Conservation (phyloP, 64 coral and sea anemone genomes). For the Trachythela sp. region DNA sequence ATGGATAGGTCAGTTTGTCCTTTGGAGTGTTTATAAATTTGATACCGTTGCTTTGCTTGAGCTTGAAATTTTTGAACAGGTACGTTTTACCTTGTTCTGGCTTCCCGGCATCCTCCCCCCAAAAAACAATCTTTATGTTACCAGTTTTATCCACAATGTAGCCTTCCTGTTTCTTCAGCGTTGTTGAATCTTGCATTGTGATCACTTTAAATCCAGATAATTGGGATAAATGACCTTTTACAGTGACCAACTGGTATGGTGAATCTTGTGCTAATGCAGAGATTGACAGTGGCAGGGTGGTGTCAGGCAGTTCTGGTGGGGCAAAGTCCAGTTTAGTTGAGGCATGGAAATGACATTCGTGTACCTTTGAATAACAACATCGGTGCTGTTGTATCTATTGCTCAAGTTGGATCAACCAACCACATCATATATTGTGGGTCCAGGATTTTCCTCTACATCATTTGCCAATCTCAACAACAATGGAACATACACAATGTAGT, state of each 20-base stretch:
- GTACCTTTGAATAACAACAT: slow-evolving; percentile 22
- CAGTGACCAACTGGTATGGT: background rate
- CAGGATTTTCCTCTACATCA: too few species aligned
- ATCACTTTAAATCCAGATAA: background rate
- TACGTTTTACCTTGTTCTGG: slow-evolving; percentile 32
- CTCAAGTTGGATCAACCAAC: too few species aligned
- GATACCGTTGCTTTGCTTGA: slow-evolving; percentile 14
- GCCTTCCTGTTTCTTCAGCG: background rate
- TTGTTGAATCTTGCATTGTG: too few species aligned
- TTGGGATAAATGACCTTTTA: slow-evolving; percentile 28
- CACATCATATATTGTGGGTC: too few species aligned
- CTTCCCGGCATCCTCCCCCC: background rate
- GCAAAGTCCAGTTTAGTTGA: too few species aligned
- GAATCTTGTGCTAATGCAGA: slow-evolving; percentile 4
- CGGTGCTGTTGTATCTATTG: too few species aligned
- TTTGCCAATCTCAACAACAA: too few species aligned
- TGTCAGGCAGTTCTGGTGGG: slow-evolving; percentile 34
- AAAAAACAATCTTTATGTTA: slow-evolving; percentile 22
- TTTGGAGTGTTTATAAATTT: slow-evolving; percentile 36
- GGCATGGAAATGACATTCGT: background rate
- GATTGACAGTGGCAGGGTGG: slow-evolving; percentile 3
- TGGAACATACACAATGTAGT: too few species aligned
- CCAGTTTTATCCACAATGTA: background rate
- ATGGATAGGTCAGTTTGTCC: slow-evolving; percentile 10
- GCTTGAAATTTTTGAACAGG: background rate